Percentiles rank a stretch among this genome's conserved stretches.
These are phyloP conservation scores for Zootermopsis nevadensis DNA, from an alignment of 2,888 invertebrate genomes.

Conservation along the genomic window DNA sequence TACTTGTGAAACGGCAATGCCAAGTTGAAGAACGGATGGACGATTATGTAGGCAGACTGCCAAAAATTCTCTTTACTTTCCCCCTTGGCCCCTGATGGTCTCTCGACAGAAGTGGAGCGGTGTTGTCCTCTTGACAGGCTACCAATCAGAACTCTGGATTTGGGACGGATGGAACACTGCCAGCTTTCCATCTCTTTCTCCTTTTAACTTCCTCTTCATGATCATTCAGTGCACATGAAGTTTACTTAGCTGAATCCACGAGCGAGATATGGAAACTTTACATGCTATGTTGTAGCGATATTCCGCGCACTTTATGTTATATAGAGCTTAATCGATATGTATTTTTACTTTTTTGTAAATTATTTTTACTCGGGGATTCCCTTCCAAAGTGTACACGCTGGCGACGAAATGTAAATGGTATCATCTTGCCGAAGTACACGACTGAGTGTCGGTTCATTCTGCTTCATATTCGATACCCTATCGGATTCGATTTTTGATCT, in stretches of 20 bases:
- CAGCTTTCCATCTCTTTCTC: constrained; percentile 7
- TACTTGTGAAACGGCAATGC: constrained; percentile 31
- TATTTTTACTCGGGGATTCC: not conserved
- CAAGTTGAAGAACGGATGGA: constrained; percentile 6
- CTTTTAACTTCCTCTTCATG: not conserved
- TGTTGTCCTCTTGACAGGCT: constrained; percentile 20
- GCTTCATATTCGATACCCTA: too few species aligned
- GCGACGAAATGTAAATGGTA: too few species aligned
- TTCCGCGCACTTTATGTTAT: not conserved
- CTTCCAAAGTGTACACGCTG: too few species aligned
- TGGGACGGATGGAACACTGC: constrained; percentile 20
- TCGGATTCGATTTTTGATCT: too few species aligned
- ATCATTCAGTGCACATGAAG: constrained; percentile 23
- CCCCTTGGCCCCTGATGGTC: constrained; percentile 31
- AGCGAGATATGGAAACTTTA: not conserved
- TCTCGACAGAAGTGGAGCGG: constrained; percentile 18
- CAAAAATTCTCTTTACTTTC: constrained; percentile 44
- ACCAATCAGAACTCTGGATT: constrained; percentile 30
- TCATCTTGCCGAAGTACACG: too few species aligned
- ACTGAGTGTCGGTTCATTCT: too few species aligned
- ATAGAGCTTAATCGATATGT: not conserved
- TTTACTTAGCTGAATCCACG: constrained; percentile 29
- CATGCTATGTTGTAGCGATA: not conserved
- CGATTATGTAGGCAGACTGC: constrained; percentile 36
- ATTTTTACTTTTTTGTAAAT: too few species aligned